These are phyloP conservation scores for Acrocephalus scirpaceus DNA, from an alignment of 2,797 vertebrate genomes.

Conservation along the genomic window DNA sequence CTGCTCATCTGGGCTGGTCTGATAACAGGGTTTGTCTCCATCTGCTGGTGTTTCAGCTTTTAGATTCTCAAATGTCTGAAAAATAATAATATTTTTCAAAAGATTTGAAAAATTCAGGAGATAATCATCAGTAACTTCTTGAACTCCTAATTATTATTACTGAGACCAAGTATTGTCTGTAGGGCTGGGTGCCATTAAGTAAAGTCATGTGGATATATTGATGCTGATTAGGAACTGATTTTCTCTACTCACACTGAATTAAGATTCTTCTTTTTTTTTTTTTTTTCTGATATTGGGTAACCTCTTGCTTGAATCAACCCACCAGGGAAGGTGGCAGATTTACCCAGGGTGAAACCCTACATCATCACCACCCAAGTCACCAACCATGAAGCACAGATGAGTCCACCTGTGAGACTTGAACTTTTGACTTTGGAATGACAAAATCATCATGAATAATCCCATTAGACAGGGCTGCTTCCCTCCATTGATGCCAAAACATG, in stretches of 20 bases:
- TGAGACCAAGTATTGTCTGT: neutral
- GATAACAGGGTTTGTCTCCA: conserved; percentile 65
- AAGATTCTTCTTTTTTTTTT: neutral
- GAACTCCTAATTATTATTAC: neutral
- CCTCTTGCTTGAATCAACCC: neutral
- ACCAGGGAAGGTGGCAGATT: neutral
- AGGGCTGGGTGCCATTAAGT: neutral
- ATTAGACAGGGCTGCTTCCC: neutral
- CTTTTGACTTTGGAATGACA: neutral
- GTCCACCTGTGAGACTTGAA: neutral
- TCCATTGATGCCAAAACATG: neutral
- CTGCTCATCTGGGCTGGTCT: neutral
- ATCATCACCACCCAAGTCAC: neutral
- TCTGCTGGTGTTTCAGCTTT: conserved; percentile 48
- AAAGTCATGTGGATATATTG: neutral
- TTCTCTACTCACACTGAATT: neutral
- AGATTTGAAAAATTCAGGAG: neutral
- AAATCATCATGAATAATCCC: neutral
- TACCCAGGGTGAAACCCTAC: neutral
- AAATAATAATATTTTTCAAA: neutral
- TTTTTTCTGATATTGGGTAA: neutral
- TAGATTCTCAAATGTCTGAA: neutral
- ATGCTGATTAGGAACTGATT: neutral
- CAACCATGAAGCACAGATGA: neutral
- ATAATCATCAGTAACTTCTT: neutral